These are phyloP conservation scores for Sebastes kiyomatsui DNA, from an alignment of 2,797 vertebrate species.

Conservation along the genomic window DNA sequence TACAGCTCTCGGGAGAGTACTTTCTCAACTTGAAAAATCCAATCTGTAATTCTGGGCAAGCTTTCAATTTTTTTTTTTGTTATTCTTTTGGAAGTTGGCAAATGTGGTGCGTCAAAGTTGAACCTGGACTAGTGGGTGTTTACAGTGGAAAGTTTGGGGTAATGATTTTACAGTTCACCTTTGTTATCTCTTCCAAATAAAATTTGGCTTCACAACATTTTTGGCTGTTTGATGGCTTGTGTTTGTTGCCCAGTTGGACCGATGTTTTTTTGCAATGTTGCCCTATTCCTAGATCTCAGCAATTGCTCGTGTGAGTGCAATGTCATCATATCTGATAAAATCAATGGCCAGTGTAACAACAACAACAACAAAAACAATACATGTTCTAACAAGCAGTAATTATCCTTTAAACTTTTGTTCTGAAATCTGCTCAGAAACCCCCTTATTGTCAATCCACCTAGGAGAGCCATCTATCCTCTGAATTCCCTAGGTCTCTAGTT, in stretches of 20 bases:
- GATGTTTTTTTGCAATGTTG: not conserved
- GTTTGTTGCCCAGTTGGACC: not conserved
- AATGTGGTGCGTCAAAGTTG: not conserved
- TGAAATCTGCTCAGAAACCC: not conserved
- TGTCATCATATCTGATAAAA: not conserved
- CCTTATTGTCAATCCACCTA: not conserved
- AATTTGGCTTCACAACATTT: not conserved
- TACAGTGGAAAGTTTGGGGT: not conserved
- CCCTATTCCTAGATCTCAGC: not conserved
- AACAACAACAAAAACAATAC: not conserved
- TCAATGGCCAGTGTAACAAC: too few species aligned
- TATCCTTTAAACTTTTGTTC: not conserved
- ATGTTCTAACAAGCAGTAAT: not conserved
- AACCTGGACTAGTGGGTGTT: not conserved
- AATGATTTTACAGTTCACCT: not conserved
- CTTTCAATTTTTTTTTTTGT: not conserved
- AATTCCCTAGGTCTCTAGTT: too few species aligned
- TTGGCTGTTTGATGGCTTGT: not conserved
- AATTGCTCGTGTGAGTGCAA: not conserved
- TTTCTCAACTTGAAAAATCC: not conserved
- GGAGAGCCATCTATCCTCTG: too few species aligned
- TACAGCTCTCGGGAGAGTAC: not conserved
- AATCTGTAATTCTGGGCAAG: not conserved
- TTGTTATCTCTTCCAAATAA: not conserved
- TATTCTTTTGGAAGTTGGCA: not conserved